phyloP scores from a whole-genome alignment of 2,113 vertebrate genomes.

The Callocephalon fimbriatum region DNA sequence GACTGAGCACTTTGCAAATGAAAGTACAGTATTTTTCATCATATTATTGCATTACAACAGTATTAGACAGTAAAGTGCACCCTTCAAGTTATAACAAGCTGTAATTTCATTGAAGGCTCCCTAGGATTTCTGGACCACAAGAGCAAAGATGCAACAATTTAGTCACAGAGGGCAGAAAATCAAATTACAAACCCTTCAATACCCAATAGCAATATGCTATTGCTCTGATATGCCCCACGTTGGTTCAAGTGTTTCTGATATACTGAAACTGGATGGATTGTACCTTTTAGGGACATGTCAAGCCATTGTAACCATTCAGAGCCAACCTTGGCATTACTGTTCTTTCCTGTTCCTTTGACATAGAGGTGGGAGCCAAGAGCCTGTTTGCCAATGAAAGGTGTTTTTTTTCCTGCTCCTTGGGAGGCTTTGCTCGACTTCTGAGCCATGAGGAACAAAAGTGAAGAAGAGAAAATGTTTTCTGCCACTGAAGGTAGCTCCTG shows the following conservation, averaged over 20 bases:
- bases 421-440: not conserved
- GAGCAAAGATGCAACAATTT: not conserved
- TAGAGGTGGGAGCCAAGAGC: not conserved
- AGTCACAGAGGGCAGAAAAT: not conserved
- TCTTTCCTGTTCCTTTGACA: not conserved
- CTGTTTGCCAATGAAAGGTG: not conserved
- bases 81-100: not conserved
- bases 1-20: not conserved
- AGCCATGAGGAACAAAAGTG: not conserved
- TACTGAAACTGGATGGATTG: not conserved
- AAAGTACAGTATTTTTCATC: not conserved
- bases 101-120: constrained; percentile 12
- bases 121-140: not conserved
- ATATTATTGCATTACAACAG: not conserved
- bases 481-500: not conserved
- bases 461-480: not conserved
- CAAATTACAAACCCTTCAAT: not conserved
- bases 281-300: not conserved
- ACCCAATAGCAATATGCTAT: not conserved
- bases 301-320: not conserved
- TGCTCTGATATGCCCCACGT: not conserved
- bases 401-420: not conserved
- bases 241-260: not conserved
- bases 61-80: not conserved
- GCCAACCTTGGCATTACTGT: not conserved